Evolutionary conservation across 2,888 invertebrate genomes (phyloP).

Genomic region (Nowickia ferox): DNA sequence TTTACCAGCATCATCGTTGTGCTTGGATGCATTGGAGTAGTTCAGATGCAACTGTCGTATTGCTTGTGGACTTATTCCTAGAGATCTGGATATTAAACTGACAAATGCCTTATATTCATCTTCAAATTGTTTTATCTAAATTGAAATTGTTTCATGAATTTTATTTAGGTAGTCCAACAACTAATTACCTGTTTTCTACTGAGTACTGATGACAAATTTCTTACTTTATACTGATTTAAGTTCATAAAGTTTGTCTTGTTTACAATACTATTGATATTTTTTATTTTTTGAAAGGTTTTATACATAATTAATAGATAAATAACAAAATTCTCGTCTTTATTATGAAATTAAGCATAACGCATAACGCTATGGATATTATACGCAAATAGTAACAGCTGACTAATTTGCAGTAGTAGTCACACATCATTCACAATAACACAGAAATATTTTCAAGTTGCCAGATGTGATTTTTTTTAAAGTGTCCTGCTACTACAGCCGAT

Average conservation of each 20-base stretch:
- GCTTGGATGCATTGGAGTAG: conserved; percentile 55
- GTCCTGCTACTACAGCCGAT: too few relatives aligned
- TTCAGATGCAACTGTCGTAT: conserved; percentile 76
- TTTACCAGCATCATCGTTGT: conserved; percentile 31
- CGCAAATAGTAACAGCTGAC: conserved; percentile 44
- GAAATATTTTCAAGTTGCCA: too few relatives aligned
- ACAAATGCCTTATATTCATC: conserved; percentile 80
- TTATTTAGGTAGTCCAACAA: neutral
- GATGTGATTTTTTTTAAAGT: too few relatives aligned
- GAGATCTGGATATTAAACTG: conserved; percentile 78
- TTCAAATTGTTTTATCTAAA: conserved; percentile 77
- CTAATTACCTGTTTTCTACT: conserved; percentile 75
- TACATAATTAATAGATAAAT: conserved; percentile 57
- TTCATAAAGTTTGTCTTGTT: conserved; percentile 46
- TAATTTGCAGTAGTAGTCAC: too few relatives aligned
- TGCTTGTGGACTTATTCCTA: conserved; percentile 76
- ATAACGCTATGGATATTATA: neutral
- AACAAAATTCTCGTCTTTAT: conserved; percentile 9
- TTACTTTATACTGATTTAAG: conserved; percentile 38
- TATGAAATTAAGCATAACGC: conserved; percentile 54
- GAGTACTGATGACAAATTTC: conserved; percentile 56
- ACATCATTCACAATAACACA: neutral
- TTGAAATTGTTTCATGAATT: neutral
- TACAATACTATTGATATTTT: conserved; percentile 42
- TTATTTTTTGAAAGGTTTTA: conserved; percentile 55